Percentiles rank a stretch among this genome's conserved stretches.
phyloP scores from a whole-genome alignment of 2,113 vertebrate species.

The Ageneiosus marmoratus region DNA sequence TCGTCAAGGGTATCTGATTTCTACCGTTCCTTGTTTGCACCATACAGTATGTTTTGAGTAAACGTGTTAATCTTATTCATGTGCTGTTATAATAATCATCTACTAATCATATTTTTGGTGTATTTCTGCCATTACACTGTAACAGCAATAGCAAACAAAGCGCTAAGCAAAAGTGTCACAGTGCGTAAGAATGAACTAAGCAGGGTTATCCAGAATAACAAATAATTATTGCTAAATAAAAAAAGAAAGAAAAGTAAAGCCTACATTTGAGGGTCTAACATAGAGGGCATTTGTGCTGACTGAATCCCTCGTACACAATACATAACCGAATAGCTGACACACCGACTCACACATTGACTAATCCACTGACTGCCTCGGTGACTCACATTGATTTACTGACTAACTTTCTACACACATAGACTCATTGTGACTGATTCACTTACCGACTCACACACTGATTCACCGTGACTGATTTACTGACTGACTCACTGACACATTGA shows the following conservation, averaged over 20 bases:
- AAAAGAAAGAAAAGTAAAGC: neutral
- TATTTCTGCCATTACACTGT: neutral
- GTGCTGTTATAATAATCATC: neutral
- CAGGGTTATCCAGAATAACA: neutral
- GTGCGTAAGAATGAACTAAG: neutral
- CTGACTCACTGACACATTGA: neutral
- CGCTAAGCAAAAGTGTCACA: neutral
- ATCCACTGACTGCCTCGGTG: neutral
- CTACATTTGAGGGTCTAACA: neutral
- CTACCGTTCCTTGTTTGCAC: neutral
- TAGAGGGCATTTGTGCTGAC: neutral
- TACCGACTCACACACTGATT: neutral
- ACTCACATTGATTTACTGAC: no score
- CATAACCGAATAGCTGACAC: neutral
- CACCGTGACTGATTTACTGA: neutral
- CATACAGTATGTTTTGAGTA: neutral
- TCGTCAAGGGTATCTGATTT: neutral
- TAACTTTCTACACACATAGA: neutral
- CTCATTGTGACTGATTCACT: neutral
- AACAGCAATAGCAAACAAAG: neutral
- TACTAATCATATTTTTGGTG: neutral
- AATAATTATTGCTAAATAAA: neutral
- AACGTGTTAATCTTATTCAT: neutral
- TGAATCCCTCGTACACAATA: neutral
- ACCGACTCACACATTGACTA: neutral